Evolutionary conservation across 2,797 vertebrate genomes (phyloP), one percentile per base, ranked within the genome.

Genomic region (Sarcophilus harrisii): DNA sequence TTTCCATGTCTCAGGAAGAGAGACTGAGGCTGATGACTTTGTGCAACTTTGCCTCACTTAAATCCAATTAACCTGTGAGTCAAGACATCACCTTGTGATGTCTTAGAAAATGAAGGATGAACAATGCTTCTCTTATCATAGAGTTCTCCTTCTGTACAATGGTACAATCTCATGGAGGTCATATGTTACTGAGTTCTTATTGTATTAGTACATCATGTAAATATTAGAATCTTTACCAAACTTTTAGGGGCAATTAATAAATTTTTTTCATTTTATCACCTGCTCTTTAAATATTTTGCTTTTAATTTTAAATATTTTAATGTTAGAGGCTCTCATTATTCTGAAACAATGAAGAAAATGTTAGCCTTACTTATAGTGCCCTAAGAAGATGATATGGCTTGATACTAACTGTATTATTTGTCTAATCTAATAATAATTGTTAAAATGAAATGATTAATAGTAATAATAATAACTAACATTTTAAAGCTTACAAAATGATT

Each of bases 141-240:
- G 38, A 87, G 73, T 12, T 11, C 38, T 45, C 11, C 38, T 87
- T 18, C 38, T 87, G 24, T 87, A 49, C n/a, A 30, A 28, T 90
- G 30, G 89, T 54, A 8, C 30, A 32, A 38, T 96, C 92, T 93
- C 30, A 62, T 45, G 28, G 89, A 66, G 58, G 9, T 21, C 93
- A 27, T 60, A 58, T 92, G 0, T 49, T 93, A 29, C 66, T 91
- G 66, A 30, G 55, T 95, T 92, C 58, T n/a, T 87, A 28, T 91
- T 30, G 90, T 95, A 94, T 96, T 94, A 95, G 66, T 57, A 96
- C 21, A 90, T 93, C 92, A 93, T 32, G 16, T 45, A 92, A 93
- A 91, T 92, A 62, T 60, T 28, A 90, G 14, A 49, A 49, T 94
- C 89, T 96, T 94, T 58, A 91, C 45, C 49, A 21, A 95, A 55